Conservation (phyloP, 2,888 invertebrate genomes). For the Drosophila parthenogenetica region DNA sequence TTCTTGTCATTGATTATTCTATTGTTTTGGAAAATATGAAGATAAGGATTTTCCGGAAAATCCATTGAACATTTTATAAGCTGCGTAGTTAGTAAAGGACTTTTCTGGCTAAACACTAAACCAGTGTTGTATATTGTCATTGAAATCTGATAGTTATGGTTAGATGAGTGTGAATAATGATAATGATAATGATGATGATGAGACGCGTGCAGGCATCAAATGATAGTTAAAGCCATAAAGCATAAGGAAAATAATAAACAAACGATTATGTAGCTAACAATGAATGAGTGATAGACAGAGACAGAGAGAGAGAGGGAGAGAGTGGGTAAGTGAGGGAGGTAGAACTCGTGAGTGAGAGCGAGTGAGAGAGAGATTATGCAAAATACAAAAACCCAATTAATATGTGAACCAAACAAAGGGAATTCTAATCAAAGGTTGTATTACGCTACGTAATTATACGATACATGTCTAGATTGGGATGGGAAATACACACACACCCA, state of each 20-base stretch:
- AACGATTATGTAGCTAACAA: constrained; percentile 31
- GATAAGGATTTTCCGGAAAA: background rate
- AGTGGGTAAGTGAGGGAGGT: background rate
- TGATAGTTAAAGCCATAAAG: constrained; percentile 21
- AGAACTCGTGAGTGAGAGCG: background rate
- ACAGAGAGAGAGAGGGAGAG: background rate
- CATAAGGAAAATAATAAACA: constrained; percentile 23
- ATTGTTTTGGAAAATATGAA: background rate
- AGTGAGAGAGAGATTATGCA: constrained; percentile 20
- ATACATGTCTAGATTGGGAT: constrained; percentile 15
- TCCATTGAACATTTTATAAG: too few relatives aligned
- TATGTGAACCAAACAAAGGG: constrained; percentile 50
- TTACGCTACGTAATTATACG: constrained; percentile 37
- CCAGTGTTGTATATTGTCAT: background rate
- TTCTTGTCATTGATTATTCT: background rate
- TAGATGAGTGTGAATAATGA: constrained; percentile 11
- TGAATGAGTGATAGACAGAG: constrained; percentile 7
- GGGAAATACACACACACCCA: constrained; percentile 12
- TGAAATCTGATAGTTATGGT: constrained; percentile 3
- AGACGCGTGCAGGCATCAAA: constrained; percentile 32
- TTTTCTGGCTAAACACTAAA: background rate
- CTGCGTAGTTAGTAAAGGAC: background rate
- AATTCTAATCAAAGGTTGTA: constrained; percentile 53
- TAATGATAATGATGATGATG: constrained; percentile 15
- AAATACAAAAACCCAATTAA: constrained; percentile 43